Conservation (phyloP, 2,797 vertebrate species). For the Balearica regulorum region DNA sequence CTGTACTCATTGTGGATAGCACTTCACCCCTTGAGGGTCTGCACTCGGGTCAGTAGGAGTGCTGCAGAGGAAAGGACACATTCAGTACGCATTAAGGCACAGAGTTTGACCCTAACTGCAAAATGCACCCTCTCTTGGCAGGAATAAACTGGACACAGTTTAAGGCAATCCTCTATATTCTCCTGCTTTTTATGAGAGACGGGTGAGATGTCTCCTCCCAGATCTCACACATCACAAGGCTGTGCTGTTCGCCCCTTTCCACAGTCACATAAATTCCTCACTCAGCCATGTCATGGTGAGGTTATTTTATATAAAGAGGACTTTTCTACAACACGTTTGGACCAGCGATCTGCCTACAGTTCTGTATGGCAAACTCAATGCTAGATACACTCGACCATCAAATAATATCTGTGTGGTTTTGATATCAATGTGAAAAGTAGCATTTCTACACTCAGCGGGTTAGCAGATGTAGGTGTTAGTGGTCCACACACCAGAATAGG, state of each 20-base stretch:
- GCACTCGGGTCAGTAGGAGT: not conserved
- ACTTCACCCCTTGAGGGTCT: not conserved
- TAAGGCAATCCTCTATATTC: not conserved
- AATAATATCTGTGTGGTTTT: not conserved
- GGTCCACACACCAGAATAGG: not conserved
- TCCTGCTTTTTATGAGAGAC: not conserved
- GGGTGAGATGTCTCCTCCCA: not conserved
- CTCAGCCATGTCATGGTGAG: not conserved
- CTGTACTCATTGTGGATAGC: not conserved
- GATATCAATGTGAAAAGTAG: not conserved
- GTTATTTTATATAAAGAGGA: not conserved
- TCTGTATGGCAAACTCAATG: not conserved
- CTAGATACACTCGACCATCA: not conserved
- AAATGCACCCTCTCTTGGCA: not conserved
- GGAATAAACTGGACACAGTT: not conserved
- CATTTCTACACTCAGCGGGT: not conserved
- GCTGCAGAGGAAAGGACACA: not conserved
- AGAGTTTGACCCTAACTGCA: not conserved
- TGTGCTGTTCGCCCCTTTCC: not conserved
- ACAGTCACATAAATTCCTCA: not conserved
- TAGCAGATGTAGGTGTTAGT: not conserved
- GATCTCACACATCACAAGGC: not conserved
- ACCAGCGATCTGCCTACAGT: not conserved
- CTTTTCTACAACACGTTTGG: not conserved
- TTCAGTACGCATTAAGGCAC: not conserved